A percentile compares a stretch with the other conserved stretches of the same genome.
phyloP scores from a whole-genome alignment of 2,888 invertebrate genomes.

The Torymus texanus region DNA sequence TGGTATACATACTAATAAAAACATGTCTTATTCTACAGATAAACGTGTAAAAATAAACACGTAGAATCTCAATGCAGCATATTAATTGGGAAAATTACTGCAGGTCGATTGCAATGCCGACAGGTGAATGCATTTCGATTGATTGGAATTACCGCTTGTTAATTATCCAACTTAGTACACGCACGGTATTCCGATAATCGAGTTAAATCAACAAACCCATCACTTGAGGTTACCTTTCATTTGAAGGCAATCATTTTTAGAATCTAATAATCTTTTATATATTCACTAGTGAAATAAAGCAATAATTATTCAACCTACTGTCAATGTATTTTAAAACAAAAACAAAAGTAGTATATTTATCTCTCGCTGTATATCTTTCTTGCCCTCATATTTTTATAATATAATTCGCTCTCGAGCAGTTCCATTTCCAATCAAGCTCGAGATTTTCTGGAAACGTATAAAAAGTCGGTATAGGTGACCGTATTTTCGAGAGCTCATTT shows the following conservation, averaged over 20 bases:
- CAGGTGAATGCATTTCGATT: slow-evolving; percentile 30
- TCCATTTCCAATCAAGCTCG: no score
- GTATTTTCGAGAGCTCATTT: no score
- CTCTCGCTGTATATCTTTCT: background rate
- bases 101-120: background rate
- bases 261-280: slow-evolving; percentile 20
- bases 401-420: no score
- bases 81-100: slow-evolving; percentile 5
- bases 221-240: slow-evolving; percentile 14
- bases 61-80: background rate
- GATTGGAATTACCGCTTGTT: slow-evolving; percentile 30
- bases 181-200: slow-evolving; percentile 29
- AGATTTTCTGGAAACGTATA: no score
- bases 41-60: background rate
- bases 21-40: no score
- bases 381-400: background rate
- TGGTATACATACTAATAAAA: no score
- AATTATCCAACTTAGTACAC: slow-evolving; percentile 15
- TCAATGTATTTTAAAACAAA: no score
- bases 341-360: no score
- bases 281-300: background rate
- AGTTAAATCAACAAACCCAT: slow-evolving; percentile 30
- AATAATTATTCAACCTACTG: background rate
- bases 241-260: slow-evolving; percentile 1
- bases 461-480: no score